Conservation (phyloP, 2,888 invertebrate genomes). For the Brachycybe producta region DNA sequence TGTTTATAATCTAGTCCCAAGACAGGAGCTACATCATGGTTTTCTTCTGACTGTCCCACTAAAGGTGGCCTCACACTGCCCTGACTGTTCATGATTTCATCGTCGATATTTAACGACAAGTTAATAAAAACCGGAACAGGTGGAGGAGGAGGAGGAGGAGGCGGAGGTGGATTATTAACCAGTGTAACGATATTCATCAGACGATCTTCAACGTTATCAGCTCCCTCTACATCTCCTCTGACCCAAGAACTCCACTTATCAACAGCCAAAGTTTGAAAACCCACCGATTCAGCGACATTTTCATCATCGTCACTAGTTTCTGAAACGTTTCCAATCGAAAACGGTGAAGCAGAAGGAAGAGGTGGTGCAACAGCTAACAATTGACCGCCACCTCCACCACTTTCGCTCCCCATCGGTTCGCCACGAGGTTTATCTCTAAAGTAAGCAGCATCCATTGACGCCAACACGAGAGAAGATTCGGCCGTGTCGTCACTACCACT, state of each 20-base stretch:
- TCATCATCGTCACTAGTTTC: not conserved
- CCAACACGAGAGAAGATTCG: too few species aligned
- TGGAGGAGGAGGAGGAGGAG: not conserved
- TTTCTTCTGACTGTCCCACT: conserved; percentile 14
- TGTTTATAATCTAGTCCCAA: too few species aligned
- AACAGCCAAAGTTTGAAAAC: not conserved
- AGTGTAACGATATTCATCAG: too few species aligned
- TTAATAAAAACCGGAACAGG: too few species aligned
- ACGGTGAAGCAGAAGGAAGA: not conserved
- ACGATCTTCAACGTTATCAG: not conserved
- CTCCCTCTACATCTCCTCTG: not conserved
- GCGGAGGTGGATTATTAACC: not conserved
- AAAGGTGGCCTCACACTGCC: conserved; percentile 7
- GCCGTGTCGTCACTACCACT: too few species aligned
- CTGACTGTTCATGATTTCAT: not conserved
- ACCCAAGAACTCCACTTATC: not conserved
- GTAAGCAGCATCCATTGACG: not conserved
- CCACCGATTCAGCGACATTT: not conserved
- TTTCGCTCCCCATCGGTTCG: conserved; percentile 10
- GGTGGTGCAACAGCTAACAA: not conserved
- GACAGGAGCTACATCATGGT: not conserved
- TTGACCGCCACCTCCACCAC: too few species aligned
- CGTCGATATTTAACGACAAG: too few species aligned
- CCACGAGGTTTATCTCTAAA: conserved; percentile 1
- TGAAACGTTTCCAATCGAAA: not conserved